These are phyloP conservation scores for Mohoua ochrocephala DNA, from an alignment of 2,113 vertebrate species.

Conservation along the genomic window DNA sequence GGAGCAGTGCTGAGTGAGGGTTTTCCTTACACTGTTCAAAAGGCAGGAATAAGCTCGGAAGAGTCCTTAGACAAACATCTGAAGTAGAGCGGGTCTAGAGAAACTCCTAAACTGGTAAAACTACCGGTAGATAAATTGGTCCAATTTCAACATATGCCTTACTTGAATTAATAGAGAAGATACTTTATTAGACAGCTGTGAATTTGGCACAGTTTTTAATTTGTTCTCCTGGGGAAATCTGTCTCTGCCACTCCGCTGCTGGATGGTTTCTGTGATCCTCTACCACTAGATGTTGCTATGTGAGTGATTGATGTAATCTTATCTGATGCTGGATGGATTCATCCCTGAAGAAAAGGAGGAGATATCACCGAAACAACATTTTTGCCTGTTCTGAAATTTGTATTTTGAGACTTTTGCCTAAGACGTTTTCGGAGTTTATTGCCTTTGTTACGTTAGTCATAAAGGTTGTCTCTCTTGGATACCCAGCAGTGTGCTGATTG, in stretches of 20 bases:
- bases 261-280: not conserved
- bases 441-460: not conserved
- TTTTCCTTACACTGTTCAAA: not conserved
- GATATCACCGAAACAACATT: not conserved
- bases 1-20: not conserved
- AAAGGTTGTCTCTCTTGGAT: not conserved
- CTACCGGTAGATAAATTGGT: not conserved
- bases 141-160: not conserved
- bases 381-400: not conserved
- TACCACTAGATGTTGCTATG: slow-evolving; percentile 46
- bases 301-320: slow-evolving; percentile 23
- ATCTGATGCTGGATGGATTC: not conserved
- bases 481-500: not conserved
- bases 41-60: not conserved
- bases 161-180: not conserved
- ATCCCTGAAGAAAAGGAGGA: not conserved
- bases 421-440: slow-evolving; percentile 13
- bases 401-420: not conserved
- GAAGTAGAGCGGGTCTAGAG: not conserved
- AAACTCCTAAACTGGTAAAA: not conserved
- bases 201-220: not conserved
- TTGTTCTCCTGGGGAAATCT: not conserved
- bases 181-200: not conserved
- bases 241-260: not conserved
- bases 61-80: not conserved